Percentiles rank a stretch among this genome's conserved stretches.
Evolutionary conservation across 2,797 vertebrate species (phyloP).

Genomic region (Dendrocincla tyrannina): DNA sequence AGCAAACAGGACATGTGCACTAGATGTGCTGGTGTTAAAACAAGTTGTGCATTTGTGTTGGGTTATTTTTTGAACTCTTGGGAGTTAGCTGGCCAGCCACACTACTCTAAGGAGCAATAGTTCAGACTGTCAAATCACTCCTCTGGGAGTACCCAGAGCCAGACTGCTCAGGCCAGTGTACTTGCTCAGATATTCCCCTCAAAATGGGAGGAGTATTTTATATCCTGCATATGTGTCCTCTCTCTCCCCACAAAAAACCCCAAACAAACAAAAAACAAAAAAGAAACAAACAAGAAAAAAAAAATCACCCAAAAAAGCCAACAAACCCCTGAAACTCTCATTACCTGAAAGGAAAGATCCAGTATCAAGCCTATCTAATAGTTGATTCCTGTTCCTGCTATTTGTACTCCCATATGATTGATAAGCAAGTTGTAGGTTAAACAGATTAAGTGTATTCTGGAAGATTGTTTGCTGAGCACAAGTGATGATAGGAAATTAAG

Average conservation of each 20-base stretch:
- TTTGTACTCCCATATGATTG: background rate
- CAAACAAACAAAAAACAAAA: too few relatives aligned
- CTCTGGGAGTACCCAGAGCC: constrained; percentile 38
- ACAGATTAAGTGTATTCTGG: background rate
- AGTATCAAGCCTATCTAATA: background rate
- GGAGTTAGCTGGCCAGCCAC: constrained; percentile 55
- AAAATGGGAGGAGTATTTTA: background rate
- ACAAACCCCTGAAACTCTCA: background rate
- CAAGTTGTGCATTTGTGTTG: constrained; percentile 36
- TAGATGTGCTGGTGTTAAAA: background rate
- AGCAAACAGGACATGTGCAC: background rate
- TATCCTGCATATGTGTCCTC: background rate
- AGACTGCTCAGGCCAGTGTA: background rate
- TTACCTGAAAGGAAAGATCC: background rate
- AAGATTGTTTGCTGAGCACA: background rate
- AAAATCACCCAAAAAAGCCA: background rate
- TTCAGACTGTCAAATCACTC: constrained; percentile 40
- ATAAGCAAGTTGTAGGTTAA: background rate
- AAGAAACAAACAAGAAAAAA: too few relatives aligned
- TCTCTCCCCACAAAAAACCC: background rate
- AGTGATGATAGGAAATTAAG: constrained; percentile 39
- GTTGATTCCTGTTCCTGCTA: background rate
- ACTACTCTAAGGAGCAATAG: constrained; percentile 39
- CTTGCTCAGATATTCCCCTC: background rate
- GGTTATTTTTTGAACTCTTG: constrained; percentile 52